A percentile compares a stretch with the other conserved stretches of the same genome.
Evolutionary conservation across 2,888 invertebrate genomes (phyloP).

Genomic region (Lycocerus yunnanus): DNA sequence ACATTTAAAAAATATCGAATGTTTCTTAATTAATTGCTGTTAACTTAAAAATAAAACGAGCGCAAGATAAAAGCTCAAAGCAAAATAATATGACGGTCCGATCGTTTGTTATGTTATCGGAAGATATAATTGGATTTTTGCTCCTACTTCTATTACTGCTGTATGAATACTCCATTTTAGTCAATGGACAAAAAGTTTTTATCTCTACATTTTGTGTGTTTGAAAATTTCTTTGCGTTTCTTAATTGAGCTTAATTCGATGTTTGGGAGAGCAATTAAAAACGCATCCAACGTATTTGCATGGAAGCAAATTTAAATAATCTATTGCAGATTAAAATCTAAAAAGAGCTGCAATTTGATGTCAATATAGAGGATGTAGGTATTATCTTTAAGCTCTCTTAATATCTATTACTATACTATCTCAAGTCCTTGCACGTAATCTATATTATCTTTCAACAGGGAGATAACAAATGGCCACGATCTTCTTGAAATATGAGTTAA

Average conservation of each 20-base stretch:
- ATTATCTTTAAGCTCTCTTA: conserved; percentile 22
- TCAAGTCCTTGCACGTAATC: conserved; percentile 43
- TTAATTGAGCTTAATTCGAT: not conserved
- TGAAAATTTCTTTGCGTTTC: not conserved
- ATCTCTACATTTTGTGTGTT: not conserved
- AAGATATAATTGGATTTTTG: conserved; percentile 39
- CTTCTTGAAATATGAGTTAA: conserved; percentile 39
- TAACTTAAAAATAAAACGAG: conserved; percentile 24
- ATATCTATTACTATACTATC: conserved; percentile 38
- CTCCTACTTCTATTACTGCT: conserved; percentile 15
- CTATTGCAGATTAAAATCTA: not conserved
- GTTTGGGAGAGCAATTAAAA: not conserved
- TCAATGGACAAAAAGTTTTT: conserved; percentile 1
- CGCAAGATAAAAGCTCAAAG: conserved; percentile 31
- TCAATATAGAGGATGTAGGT: not conserved
- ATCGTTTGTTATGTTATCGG: conserved; percentile 39
- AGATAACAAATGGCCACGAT: conserved; percentile 43
- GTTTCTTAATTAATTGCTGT: conserved; percentile 23
- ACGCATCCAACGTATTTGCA: not conserved
- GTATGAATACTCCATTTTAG: conserved; percentile 19
- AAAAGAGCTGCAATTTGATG: not conserved
- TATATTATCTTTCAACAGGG: conserved; percentile 45
- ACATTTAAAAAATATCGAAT: conserved; percentile 12
- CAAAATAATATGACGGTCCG: conserved; percentile 33
- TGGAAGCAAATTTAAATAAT: not conserved